Conservation (phyloP, 2,113 vertebrate species). For the Ictalurus furcatus region DNA sequence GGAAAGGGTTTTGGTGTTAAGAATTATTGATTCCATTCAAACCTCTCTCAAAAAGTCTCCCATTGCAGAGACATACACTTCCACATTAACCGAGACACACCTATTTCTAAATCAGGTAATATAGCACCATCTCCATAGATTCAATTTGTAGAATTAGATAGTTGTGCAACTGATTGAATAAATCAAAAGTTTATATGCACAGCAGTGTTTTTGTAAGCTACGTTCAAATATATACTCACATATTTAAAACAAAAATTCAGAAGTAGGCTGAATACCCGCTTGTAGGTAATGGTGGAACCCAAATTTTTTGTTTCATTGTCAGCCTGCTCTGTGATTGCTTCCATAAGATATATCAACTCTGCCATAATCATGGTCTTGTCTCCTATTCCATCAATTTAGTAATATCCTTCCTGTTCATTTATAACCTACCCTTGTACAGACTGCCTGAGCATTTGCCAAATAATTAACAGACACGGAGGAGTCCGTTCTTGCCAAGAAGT, state of each 20-base stretch:
- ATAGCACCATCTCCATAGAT: not conserved
- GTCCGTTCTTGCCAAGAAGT: not conserved
- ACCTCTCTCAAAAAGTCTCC: not conserved
- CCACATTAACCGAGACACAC: not conserved
- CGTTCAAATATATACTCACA: not conserved
- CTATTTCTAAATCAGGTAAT: not conserved
- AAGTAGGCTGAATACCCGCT: not conserved
- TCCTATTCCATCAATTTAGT: slow-evolving; percentile 17
- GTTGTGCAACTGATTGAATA: not conserved
- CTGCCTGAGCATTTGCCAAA: slow-evolving; percentile 9
- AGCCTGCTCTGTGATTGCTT: slow-evolving; percentile 12
- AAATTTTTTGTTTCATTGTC: not conserved
- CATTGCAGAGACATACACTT: not conserved
- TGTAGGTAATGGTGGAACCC: not conserved
- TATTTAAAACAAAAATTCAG: no score
- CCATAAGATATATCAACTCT: not conserved
- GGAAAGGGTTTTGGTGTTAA: not conserved
- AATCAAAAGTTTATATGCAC: not conserved
- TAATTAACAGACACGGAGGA: slow-evolving; percentile 17
- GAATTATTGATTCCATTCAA: not conserved
- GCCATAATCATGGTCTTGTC: slow-evolving; percentile 8
- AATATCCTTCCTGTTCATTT: slow-evolving; percentile 24
- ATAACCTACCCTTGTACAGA: not conserved
- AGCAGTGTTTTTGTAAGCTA: not conserved
- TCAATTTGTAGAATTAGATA: not conserved